Evolutionary conservation across 2,797 vertebrate genomes (phyloP).

Genomic region (Neosilurus hyrtlii): DNA sequence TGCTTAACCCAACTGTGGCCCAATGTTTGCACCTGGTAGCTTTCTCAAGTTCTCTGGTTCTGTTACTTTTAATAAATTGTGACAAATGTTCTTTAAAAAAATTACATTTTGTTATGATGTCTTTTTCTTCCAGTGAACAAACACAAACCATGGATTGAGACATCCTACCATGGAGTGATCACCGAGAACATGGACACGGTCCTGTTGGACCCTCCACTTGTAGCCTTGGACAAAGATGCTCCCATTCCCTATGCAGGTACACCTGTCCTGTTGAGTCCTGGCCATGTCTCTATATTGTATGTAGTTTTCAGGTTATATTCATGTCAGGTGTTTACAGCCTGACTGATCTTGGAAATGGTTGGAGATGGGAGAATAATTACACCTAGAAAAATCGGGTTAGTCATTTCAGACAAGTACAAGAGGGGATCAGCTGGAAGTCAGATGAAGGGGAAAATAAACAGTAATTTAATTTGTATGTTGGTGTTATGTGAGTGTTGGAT

Average conservation of each 20-base stretch:
- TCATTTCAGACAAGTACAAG: conserved; percentile 1
- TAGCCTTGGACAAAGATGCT: conserved; percentile 95
- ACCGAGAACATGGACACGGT: conserved; percentile 94
- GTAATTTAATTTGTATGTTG: conserved; percentile 6
- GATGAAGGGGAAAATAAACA: neutral
- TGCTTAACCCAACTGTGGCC: neutral
- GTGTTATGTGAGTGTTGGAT: neutral
- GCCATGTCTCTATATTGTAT: neutral
- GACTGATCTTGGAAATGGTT: conserved; percentile 27
- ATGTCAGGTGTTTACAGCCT: conserved; percentile 12
- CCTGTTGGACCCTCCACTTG: conserved; percentile 92
- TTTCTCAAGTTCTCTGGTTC: neutral
- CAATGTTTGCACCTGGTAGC: neutral
- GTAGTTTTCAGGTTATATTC: conserved; percentile 30
- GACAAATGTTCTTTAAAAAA: neutral
- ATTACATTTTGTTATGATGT: neutral
- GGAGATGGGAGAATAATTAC: neutral
- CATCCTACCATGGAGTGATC: conserved; percentile 94
- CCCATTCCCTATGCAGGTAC: conserved; percentile 93
- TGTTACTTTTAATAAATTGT: neutral
- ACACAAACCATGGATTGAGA: conserved; percentile 99
- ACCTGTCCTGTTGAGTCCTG: neutral
- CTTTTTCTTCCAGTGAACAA: conserved; percentile 83
- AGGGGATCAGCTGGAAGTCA: conserved; percentile 7
- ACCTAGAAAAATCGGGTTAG: neutral